A percentile compares a stretch with the other conserved stretches of the same genome.
phyloP scores from a whole-genome alignment of 2,113 vertebrate species.

The Speoplatyrhinus poulsoni region DNA sequence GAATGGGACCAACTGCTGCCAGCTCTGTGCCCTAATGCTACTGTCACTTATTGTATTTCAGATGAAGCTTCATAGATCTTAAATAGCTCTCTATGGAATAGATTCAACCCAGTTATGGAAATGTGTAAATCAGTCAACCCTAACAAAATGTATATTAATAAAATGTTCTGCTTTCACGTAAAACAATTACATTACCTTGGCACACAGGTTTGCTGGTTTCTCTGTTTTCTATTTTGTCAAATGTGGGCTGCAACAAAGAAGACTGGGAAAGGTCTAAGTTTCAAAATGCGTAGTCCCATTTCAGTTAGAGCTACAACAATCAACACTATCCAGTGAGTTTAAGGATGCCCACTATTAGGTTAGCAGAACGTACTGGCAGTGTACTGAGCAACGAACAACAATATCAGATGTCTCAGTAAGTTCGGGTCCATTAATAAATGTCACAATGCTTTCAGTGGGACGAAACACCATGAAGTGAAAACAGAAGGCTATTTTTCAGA shows the following conservation, averaged over 20 bases:
- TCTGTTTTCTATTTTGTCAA: neutral
- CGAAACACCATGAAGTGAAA: conserved; percentile 25
- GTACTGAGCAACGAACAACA: conserved; percentile 37
- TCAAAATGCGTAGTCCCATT: neutral
- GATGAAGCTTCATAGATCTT: neutral
- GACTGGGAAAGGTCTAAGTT: neutral
- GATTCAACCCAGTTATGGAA: conserved; percentile 4
- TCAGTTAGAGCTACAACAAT: neutral
- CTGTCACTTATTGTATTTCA: conserved; percentile 13
- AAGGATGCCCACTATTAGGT: conserved; percentile 27
- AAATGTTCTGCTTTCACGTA: neutral
- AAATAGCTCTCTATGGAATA: neutral
- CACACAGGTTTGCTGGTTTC: neutral
- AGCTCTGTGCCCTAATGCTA: conserved; percentile 14
- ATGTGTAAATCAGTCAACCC: conserved; percentile 12
- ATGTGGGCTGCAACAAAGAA: conserved; percentile 26
- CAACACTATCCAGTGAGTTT: conserved; percentile 15
- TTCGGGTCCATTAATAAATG: conserved; percentile 46
- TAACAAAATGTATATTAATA: neutral
- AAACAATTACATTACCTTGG: neutral
- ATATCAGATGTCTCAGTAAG: conserved; percentile 57
- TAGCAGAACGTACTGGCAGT: conserved; percentile 8
- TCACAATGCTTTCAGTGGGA: conserved; percentile 22
- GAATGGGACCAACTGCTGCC: conserved; percentile 34
- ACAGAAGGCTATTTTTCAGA: conserved; percentile 10